Percentiles rank a stretch among this genome's conserved stretches.
Conservation (phyloP, 2,797 vertebrate species). For the Vultur gryphus region DNA sequence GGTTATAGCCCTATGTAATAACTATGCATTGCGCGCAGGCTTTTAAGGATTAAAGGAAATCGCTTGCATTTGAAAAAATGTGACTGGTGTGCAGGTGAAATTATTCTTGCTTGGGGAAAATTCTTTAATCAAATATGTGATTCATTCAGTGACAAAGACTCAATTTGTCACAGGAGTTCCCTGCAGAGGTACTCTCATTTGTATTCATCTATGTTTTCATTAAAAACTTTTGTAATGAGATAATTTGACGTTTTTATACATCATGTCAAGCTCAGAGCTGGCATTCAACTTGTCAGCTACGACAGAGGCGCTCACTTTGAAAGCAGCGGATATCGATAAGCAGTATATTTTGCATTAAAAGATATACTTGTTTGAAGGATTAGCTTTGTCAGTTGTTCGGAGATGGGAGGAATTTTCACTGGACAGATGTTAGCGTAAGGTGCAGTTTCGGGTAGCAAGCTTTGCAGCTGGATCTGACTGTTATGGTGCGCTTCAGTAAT, state of each 20-base stretch:
- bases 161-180: neutral
- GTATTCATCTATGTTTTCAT: slow-evolving; percentile 11
- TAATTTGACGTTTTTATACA: slow-evolving; percentile 26
- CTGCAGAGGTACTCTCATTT: slow-evolving; percentile 22
- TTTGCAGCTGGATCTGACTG: neutral
- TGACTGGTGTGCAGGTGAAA: neutral
- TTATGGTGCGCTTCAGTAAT: neutral
- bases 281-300: neutral
- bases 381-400: neutral
- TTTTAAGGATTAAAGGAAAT: slow-evolving; percentile 23
- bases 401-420: neutral
- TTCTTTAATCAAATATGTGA: slow-evolving; percentile 16
- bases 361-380: neutral
- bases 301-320: neutral
- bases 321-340: fast-evolving
- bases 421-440: neutral
- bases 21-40: neutral
- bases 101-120: slow-evolving; percentile 23
- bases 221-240: slow-evolving; percentile 28
- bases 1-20: neutral
- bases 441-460: neutral
- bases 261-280: slow-evolving; percentile 1
- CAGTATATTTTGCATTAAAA: neutral
- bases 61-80: neutral
- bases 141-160: slow-evolving; percentile 9